Evolutionary conservation across 2,113 vertebrate genomes (phyloP), one percentile per base, ranked within the genome.

Genomic region (Gavia stellata): DNA sequence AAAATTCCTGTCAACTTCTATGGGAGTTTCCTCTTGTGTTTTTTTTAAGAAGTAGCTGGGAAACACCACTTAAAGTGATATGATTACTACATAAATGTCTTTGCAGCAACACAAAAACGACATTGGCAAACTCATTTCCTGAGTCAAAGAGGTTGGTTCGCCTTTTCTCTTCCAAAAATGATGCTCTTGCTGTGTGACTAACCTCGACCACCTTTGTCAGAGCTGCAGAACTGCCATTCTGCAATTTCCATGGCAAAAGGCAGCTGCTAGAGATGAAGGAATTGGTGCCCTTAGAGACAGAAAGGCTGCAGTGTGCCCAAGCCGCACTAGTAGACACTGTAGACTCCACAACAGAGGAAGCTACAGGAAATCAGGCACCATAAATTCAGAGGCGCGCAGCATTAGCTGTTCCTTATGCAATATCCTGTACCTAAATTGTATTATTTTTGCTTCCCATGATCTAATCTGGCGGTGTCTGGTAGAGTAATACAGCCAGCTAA

Each of bases 351-450:
- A 52, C 56, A 91, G 93, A 85, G 81, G 84, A 91, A 91, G 81
- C 87, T 72, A 29, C 84, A 91, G 95, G 94, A 96, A 95, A 87
- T 75, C 81, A 77, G 74, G 81, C 78, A 62, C 85, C 53, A 70
- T 90, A 93, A 91, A 93, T 90, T 90, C 49, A 72, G 90, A 91
- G 66, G 71, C 19, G 0, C 8, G 26, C 70, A 72, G 74, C 82
- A 44, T 95, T 91, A 89, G 68, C 78, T 61, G 58, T 36, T 91
- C 70, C 53, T 94, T 90, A 80, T 92, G 94, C 81, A 96, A 94
- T 91, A 91, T 91, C 92, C 94, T 95, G 78, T 82, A 82, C 72
- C 61, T 95, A 75, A 94, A 89, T 63, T 44, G 77, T 89, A 85
- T 94, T 94, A 81, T 67, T 94, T 95, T 88, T 92, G 68, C 81